Base-by-base conservation (phyloP, 2,113 vertebrate species). In the Saccopteryx bilineata region DNA sequence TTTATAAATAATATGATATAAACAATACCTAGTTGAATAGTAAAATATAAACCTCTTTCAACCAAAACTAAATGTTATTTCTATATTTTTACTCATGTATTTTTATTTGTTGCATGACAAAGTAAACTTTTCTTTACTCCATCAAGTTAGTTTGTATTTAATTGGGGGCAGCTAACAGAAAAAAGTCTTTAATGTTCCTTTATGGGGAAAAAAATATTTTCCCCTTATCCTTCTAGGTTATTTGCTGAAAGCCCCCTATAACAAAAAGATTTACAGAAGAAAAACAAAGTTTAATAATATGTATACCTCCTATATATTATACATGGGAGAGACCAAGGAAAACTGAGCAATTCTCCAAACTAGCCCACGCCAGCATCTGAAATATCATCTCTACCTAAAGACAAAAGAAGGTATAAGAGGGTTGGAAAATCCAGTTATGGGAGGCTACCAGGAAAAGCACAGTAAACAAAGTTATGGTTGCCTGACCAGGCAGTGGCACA, bases 61-160 rank as follows among this genome's bases (percentile, higher is more conserved):
- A 3, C 11, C 24, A 65, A 90, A 92, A 93, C 7, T 72, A 56
- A 58, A 48, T 88, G 14, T 28, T 86, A 5, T 71, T 81, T 39
- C 21, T 82, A 19, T 69, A 90, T 56, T 87, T 85, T 92, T 91
- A 23, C 21, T 92, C 84, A 63, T 79, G 23, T 81, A 50, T 52
- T 96, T 89, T 90, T 92, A 28, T 93, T 91, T 92, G 39, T 6
- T 84, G 24, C 33, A 52, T 71, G 61, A 91, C 21, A 66, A 63
- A 91, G 79, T 56, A 90, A 68, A 74, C 26, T 83, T 89, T 39
- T 69, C 52, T 93, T 87, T 78, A 71, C 11, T 87, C 46, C 84
- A 79, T 33, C 50, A 83, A 94, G 13, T 75, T 93, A 81, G 28
- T 9, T 61, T 60, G 5, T 80, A n/a, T 71, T 93, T 60, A 78